phyloP scores from a whole-genome alignment of 2,888 invertebrate genomes.

The Rhorus exstirpatorius region DNA sequence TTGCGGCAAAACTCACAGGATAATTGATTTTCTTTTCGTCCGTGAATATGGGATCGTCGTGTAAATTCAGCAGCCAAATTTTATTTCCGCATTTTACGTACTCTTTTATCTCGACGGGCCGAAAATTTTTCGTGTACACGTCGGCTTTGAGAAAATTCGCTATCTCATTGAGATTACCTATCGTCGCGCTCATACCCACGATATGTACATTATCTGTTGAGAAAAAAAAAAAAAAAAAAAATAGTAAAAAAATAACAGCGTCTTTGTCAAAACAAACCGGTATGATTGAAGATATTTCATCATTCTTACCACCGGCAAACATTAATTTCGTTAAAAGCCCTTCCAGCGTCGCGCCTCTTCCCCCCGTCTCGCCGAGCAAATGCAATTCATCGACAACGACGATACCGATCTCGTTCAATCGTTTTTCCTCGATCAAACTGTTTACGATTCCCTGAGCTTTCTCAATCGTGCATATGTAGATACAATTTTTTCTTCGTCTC shows the following conservation, averaged over 20 bases:
- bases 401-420: slow-evolving; percentile 88
- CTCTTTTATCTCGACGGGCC: slow-evolving; percentile 95
- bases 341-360: slow-evolving; percentile 95
- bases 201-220: slow-evolving; percentile 91
- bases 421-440: slow-evolving; percentile 92
- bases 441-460: slow-evolving; percentile 95
- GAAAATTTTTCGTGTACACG: slow-evolving; percentile 93
- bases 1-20: slow-evolving; percentile 83
- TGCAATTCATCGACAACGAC: slow-evolving; percentile 96
- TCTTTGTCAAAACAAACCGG: slow-evolving; percentile 8
- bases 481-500: slow-evolving; percentile 91
- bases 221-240: slow-evolving; percentile 44
- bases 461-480: slow-evolving; percentile 98
- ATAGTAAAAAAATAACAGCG: slow-evolving; percentile 10
- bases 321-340: slow-evolving; percentile 93
- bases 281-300: slow-evolving; percentile 28
- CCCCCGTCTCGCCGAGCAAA: slow-evolving; percentile 94
- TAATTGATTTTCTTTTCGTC: slow-evolving; percentile 87
- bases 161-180: slow-evolving; percentile 95
- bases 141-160: slow-evolving; percentile 93
- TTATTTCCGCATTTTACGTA: slow-evolving; percentile 92
- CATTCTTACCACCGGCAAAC: slow-evolving; percentile 89
- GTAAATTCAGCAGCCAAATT: slow-evolving; percentile 88
- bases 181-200: slow-evolving; percentile 98
- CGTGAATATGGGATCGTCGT: slow-evolving; percentile 87